Evolutionary conservation across 2,797 vertebrate genomes (phyloP).

Genomic region (Orestias chungarensis): DNA sequence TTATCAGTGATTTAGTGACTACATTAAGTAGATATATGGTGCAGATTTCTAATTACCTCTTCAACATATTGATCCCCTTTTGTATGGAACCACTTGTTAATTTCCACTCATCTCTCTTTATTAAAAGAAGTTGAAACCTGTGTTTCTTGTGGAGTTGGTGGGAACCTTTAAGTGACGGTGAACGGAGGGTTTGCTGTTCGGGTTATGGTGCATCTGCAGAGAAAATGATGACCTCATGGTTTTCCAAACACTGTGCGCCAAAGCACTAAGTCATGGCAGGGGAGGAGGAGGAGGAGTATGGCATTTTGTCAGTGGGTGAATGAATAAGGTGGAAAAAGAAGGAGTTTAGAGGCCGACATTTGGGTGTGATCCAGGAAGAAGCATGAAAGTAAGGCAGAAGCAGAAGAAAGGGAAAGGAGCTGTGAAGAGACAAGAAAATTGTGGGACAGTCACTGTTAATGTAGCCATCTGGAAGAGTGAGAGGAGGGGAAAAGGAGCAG

Average conservation of each 20-base stretch:
- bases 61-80: constrained; percentile 39
- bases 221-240: constrained; percentile 72
- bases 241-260: constrained; percentile 60
- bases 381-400: constrained; percentile 55
- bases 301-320: constrained; percentile 51
- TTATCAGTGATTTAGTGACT: constrained; percentile 31
- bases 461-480: constrained; percentile 56
- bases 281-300: constrained; percentile 61
- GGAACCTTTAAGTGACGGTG: constrained; percentile 37
- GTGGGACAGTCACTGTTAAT: constrained; percentile 56
- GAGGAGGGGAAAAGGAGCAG: background rate
- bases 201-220: constrained; percentile 54
- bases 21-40: constrained; percentile 38
- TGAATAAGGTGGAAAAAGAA: constrained; percentile 25
- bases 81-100: constrained; percentile 30
- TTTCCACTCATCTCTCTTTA: constrained; percentile 10
- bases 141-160: constrained; percentile 52
- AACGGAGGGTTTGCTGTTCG: constrained; percentile 53
- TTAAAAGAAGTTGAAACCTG: constrained; percentile 18
- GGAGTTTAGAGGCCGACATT: constrained; percentile 39
- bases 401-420: constrained; percentile 12
- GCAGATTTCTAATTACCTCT: background rate
- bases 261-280: constrained; percentile 57
- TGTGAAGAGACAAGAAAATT: constrained; percentile 41
- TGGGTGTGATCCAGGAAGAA: constrained; percentile 46